phyloP scores from a whole-genome alignment of 2,888 invertebrate species.

The Rhogogaster chlorosoma region DNA sequence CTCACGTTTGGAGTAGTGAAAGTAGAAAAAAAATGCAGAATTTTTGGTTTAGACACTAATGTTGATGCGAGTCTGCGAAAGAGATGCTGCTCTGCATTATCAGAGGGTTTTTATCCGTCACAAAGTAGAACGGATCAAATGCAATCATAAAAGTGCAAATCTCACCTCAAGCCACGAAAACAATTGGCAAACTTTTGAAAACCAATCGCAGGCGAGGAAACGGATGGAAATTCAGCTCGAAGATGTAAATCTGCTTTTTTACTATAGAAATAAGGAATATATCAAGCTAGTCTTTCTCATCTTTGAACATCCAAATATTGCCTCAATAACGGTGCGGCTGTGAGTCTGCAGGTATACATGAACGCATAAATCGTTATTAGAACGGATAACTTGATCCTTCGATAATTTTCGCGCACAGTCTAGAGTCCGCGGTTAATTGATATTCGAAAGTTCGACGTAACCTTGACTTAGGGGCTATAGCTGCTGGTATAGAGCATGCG shows the following conservation, averaged over 20 bases:
- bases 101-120: no score
- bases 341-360: background rate
- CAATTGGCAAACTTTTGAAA: background rate
- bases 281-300: background rate
- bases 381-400: background rate
- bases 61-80: no score
- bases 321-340: background rate
- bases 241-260: background rate
- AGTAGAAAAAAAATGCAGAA: no score
- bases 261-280: background rate
- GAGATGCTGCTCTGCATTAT: no score
- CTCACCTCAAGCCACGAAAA: background rate
- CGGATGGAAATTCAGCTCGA: background rate
- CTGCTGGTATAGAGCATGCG: background rate
- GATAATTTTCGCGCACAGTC: background rate
- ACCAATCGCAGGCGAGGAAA: background rate
- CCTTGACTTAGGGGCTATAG: slow-evolving; percentile 42
- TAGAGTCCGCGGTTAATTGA: background rate
- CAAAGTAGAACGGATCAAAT: no score
- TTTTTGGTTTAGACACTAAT: no score
- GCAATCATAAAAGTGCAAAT: no score
- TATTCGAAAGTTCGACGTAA: slow-evolving; percentile 44
- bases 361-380: background rate
- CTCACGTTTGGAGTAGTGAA: no score
- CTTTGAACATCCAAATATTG: background rate